Base-by-base conservation (phyloP, 1,140 invertebrate species). In the Lanistes nyassanus region DNA sequence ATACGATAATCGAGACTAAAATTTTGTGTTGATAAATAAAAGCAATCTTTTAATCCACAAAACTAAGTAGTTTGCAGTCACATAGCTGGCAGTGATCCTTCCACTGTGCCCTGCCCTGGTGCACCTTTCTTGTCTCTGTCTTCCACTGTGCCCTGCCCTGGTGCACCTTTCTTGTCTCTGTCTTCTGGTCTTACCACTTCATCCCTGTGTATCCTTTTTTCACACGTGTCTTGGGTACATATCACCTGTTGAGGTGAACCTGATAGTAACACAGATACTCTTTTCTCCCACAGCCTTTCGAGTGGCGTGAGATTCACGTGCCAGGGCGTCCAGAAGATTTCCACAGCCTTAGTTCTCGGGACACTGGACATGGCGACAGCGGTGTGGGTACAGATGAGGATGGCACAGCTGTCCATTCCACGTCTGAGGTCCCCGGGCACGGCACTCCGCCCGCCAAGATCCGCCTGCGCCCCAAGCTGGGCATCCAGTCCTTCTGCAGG, bases 291-390 rank as follows among this genome's bases (percentile, higher is more conserved):
- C 74, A 79, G 77, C 69, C 74, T 4, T 76, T 74, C 65, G 74
- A 79, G 34, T 79, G 77, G 77, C 74, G 77, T 1, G 77, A 79
- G 58, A 76, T 79, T 37, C 77, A 76, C 29, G 71, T 79, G 23
- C 74, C 74, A 16, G 70, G 77, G 0, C 69, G 75, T 3, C 77
- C 74, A 3, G 70, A 66, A 31, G 77, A 79, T 64, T 79, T 79
- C 39, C 47, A 75, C 37, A 76, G 67, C 42, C 73, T 75, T 19
- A 77, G 76, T 53, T 79, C 77, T 2, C 62, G 70, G 0, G 69
- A 68, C n/a, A 78, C 77, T 1, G 36, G n/a, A 60, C 73, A 62
- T 65, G 55, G 64, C 19, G 77, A 79, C 77, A 79, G 77, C 65
- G 77, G 77, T 16, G 29, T 79, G 16, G 77, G 74, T n/a, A 73